These are phyloP conservation scores for Cyclophora albipunctata DNA, from an alignment of 2,888 invertebrate species.

Conservation along the genomic window DNA sequence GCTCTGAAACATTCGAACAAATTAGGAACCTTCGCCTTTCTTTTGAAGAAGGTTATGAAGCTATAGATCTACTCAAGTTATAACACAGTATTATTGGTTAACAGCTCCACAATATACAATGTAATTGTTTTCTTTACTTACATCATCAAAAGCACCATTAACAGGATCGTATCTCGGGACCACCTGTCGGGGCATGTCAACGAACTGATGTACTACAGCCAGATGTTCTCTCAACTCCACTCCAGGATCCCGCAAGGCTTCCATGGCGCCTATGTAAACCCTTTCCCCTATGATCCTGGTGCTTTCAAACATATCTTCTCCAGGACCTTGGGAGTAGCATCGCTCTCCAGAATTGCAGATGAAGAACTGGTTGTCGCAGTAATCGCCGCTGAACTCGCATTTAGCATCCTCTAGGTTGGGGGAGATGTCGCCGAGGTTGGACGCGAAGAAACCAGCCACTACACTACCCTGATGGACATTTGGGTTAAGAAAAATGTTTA, in stretches of 20 bases:
- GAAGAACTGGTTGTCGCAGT: slow-evolving; percentile 80
- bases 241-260: slow-evolving; percentile 62
- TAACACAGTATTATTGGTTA: no score
- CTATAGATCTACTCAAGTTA: no score
- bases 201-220: slow-evolving; percentile 81
- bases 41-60: no score
- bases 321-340: slow-evolving; percentile 87
- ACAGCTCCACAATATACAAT: no score
- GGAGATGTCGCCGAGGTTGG: slow-evolving; percentile 88
- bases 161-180: slow-evolving; percentile 58
- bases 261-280: slow-evolving; percentile 79
- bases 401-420: slow-evolving; percentile 84
- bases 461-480: slow-evolving; percentile 75
- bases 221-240: slow-evolving; percentile 80
- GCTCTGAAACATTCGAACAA: slow-evolving; percentile 27
- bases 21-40: no score
- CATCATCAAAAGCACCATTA: slow-evolving; percentile 38
- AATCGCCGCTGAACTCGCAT: slow-evolving; percentile 81
- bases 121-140: slow-evolving; percentile 27
- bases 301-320: slow-evolving; percentile 88
- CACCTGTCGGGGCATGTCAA: slow-evolving; percentile 80
- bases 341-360: slow-evolving; percentile 76
- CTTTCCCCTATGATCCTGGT: slow-evolving; percentile 84
- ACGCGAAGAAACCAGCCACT: slow-evolving; percentile 87
- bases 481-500: no score